Conservation (phyloP, 1,140 invertebrate genomes). For the Pygmarrhopalites habei region DNA sequence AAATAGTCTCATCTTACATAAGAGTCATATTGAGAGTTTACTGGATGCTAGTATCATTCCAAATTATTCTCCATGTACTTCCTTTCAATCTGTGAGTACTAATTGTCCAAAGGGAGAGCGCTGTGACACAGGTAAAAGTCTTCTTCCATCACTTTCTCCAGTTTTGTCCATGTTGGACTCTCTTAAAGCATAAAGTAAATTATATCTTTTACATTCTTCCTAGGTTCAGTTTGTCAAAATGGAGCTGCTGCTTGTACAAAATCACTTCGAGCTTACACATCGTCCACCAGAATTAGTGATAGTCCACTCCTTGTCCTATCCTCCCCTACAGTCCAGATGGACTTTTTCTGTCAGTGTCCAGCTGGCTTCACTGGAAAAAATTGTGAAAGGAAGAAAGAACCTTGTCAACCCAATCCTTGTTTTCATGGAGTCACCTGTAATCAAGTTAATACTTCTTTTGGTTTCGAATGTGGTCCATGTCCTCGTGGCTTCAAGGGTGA, state of each 20-base stretch:
- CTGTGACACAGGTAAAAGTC: too few species aligned
- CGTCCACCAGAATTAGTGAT: constrained; percentile 58
- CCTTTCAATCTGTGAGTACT: too few species aligned
- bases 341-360: constrained; percentile 69
- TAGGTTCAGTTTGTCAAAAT: constrained; percentile 70
- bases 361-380: constrained; percentile 66
- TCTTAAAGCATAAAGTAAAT: too few species aligned
- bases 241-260: constrained; percentile 68
- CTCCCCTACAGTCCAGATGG: constrained; percentile 65
- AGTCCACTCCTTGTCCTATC: constrained; percentile 71
- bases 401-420: constrained; percentile 87
- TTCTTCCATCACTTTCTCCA: too few species aligned
- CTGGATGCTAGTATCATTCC: constrained; percentile 40
- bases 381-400: constrained; percentile 78
- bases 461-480: constrained; percentile 76
- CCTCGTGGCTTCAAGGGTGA: constrained; percentile 67
- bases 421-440: too few species aligned
- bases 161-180: too few species aligned
- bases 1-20: constrained; percentile 53
- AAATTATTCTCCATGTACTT: constrained; percentile 65
- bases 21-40: constrained; percentile 45
- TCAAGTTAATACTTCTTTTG: too few species aligned
- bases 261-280: constrained; percentile 56
- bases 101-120: too few species aligned
- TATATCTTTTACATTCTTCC: too few species aligned